Evolutionary conservation across 2,113 vertebrate genomes (phyloP).

Genomic region (Colossoma macropomum): DNA sequence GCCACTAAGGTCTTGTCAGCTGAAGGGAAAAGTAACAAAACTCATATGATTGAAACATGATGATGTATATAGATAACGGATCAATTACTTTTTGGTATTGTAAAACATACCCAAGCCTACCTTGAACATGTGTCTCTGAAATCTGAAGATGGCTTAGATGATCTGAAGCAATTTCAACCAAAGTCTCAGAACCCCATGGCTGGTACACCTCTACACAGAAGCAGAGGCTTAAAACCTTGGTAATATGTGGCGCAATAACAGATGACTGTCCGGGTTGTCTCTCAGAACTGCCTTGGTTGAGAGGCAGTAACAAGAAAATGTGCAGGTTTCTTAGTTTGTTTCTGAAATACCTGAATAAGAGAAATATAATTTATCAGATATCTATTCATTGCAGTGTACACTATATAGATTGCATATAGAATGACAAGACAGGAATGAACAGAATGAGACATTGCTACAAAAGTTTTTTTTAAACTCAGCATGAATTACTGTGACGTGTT

Average conservation of each 20-base stretch:
- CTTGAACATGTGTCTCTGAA: constrained; percentile 35
- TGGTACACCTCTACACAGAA: constrained; percentile 79
- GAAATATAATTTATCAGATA: constrained; percentile 2
- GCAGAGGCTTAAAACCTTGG: constrained; percentile 70
- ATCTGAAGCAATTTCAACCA: constrained; percentile 69
- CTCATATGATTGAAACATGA: neutral
- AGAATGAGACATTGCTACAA: too few species aligned
- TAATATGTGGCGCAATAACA: constrained; percentile 51
- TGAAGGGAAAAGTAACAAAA: constrained; percentile 37
- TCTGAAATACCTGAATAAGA: constrained; percentile 64
- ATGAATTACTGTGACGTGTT: too few species aligned
- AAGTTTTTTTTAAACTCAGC: too few species aligned
- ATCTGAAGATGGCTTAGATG: constrained; percentile 59
- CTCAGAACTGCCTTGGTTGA: neutral
- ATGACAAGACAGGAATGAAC: too few species aligned
- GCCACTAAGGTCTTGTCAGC: constrained; percentile 38
- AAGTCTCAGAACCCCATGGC: constrained; percentile 74
- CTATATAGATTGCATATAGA: neutral
- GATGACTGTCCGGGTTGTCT: constrained; percentile 13
- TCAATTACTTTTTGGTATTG: neutral
- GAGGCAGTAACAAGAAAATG: constrained; percentile 79
- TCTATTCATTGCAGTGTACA: neutral
- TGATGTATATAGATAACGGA: neutral
- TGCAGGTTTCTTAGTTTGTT: constrained; percentile 79
- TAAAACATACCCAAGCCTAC: constrained; percentile 11